These are phyloP conservation scores for Thymallus thymallus DNA, from an alignment of 2,113 vertebrate species.

Conservation along the genomic window DNA sequence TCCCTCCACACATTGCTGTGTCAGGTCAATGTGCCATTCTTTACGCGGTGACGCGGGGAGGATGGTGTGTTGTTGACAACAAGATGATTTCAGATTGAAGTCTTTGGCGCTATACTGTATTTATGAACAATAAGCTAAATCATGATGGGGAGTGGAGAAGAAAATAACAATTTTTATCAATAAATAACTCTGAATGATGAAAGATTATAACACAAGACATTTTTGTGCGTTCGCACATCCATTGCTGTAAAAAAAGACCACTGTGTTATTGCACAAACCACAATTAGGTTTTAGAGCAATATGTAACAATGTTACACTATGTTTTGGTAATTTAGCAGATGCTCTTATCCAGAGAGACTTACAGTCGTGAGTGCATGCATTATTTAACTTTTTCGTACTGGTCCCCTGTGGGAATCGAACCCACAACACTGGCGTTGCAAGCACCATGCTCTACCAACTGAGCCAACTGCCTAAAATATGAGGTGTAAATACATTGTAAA, in stretches of 20 bases:
- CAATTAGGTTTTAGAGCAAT: background rate
- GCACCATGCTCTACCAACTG: too few species aligned
- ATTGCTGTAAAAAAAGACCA: background rate
- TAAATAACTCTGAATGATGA: background rate
- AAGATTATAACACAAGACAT: background rate
- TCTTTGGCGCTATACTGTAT: constrained; percentile 52
- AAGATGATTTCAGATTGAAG: constrained; percentile 60
- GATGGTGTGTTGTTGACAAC: constrained; percentile 56
- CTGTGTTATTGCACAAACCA: background rate
- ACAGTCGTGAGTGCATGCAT: too few species aligned
- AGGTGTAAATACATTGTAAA: background rate
- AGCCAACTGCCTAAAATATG: too few species aligned
- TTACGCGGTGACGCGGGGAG: constrained; percentile 59
- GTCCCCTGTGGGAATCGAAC: too few species aligned
- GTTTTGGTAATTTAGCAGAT: too few species aligned
- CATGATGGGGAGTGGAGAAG: constrained; percentile 40
- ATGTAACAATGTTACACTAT: too few species aligned
- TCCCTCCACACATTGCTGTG: constrained; percentile 67
- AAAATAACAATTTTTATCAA: constrained; percentile 2
- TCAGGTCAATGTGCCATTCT: constrained; percentile 74
- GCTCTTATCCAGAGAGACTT: too few species aligned
- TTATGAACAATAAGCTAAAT: constrained; percentile 24
- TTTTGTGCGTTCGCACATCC: background rate
- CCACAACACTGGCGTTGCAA: too few species aligned
- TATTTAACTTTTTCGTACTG: too few species aligned